A percentile compares a stretch with the other conserved stretches of the same genome.
phyloP scores from a whole-genome alignment of 2,797 vertebrate genomes.

The Darevskia nairensis region DNA sequence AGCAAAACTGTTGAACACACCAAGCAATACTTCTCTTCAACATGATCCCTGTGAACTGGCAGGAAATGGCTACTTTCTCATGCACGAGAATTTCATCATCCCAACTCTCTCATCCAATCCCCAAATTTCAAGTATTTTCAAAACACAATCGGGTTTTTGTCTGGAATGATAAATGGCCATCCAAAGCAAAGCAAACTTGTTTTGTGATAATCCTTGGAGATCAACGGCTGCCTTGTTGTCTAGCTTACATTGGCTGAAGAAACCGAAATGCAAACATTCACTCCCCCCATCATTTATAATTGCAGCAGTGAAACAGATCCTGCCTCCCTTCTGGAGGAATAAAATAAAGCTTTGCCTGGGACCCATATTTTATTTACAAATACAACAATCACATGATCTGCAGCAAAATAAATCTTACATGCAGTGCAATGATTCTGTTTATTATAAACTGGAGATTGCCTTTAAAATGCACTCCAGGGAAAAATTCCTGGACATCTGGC shows the following conservation, averaged over 20 bases:
- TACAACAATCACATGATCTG: conserved; percentile 52
- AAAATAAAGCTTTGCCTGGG: conserved; percentile 55
- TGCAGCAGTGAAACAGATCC: conserved; percentile 57
- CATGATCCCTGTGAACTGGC: neutral
- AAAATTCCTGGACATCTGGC: conserved; percentile 15
- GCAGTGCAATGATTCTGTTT: conserved; percentile 65
- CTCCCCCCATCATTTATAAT: conserved; percentile 51
- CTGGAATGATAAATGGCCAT: conserved; percentile 53
- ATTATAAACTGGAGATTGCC: conserved; percentile 63
- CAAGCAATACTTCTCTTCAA: neutral
- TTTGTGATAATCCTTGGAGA: conserved; percentile 68
- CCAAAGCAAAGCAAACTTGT: conserved; percentile 50
- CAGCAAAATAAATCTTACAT: conserved; percentile 61
- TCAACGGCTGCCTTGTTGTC: conserved; percentile 62
- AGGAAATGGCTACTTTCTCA: conserved; percentile 39
- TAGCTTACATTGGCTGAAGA: conserved; percentile 62
- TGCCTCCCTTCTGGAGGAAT: conserved; percentile 53
- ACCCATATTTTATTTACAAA: conserved; percentile 63
- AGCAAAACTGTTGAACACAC: neutral
- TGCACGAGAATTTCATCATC: neutral
- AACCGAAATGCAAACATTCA: conserved; percentile 62
- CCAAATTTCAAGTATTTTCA: conserved; percentile 50
- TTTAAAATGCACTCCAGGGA: conserved; percentile 53
- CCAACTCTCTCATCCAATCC: conserved; percentile 13
- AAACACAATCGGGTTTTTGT: conserved; percentile 59